Evolutionary conservation across 2,888 invertebrate species (phyloP).

Genomic region (Drosophila anomalata): DNA sequence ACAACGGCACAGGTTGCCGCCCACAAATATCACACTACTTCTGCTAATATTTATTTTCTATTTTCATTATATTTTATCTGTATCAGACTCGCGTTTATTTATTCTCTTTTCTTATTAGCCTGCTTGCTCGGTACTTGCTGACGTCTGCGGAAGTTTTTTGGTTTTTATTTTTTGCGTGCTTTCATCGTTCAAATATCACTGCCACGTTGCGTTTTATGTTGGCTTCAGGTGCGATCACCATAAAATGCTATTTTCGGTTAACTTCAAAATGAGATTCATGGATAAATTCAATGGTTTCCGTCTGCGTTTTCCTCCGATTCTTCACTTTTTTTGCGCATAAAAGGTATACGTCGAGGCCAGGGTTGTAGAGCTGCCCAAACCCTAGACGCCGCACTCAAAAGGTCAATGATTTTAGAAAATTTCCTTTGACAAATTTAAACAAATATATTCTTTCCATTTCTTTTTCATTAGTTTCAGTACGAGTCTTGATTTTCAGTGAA

Average conservation of each 20-base stretch:
- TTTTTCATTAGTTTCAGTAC: not conserved
- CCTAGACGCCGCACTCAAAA: constrained; percentile 20
- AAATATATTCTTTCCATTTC: not conserved
- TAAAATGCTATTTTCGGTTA: constrained; percentile 45
- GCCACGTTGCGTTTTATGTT: constrained; percentile 1
- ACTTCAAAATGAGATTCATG: constrained; percentile 63
- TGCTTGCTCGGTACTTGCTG: constrained; percentile 42
- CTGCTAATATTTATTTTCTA: constrained; percentile 11
- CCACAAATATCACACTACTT: constrained; percentile 29
- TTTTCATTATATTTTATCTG: constrained; percentile 2
- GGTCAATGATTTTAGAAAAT: not conserved
- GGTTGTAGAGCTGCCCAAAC: constrained; percentile 39
- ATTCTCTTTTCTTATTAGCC: constrained; percentile 25
- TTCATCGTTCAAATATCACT: constrained; percentile 48
- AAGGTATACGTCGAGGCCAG: constrained; percentile 55
- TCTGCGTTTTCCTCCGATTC: constrained; percentile 34
- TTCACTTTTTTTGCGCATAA: constrained; percentile 59
- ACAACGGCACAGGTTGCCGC: constrained; percentile 58
- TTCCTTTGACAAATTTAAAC: not conserved
- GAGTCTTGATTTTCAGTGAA: constrained; percentile 42
- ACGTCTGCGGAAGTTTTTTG: constrained; percentile 69
- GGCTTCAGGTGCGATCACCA: constrained; percentile 1
- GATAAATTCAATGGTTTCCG: constrained; percentile 53
- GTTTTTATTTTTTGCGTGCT: constrained; percentile 58
- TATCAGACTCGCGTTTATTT: constrained; percentile 1